Conservation (phyloP, 2,888 invertebrate species). For the Coleophora flavipennella region DNA sequence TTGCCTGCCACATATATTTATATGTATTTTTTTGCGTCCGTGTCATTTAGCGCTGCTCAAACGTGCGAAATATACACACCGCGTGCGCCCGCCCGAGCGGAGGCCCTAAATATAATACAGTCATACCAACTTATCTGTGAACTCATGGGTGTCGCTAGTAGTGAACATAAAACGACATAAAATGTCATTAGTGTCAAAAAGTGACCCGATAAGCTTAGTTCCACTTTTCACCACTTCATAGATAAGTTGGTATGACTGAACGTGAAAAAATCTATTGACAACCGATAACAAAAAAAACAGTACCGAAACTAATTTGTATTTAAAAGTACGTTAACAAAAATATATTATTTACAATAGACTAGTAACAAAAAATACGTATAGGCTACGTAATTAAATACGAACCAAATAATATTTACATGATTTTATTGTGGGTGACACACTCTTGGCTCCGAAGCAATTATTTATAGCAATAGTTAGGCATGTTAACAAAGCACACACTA, state of each 20-base stretch:
- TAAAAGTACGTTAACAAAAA: not conserved
- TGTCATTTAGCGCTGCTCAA: no score
- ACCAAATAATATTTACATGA: slow-evolving; percentile 10
- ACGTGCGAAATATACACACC: no score
- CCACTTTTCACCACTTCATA: not conserved
- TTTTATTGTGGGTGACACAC: slow-evolving; percentile 46
- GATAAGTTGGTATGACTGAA: no score
- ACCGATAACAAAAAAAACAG: not conserved
- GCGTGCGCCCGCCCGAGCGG: no score
- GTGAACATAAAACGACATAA: no score
- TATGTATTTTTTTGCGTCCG: no score
- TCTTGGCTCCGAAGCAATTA: slow-evolving; percentile 46
- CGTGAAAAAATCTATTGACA: not conserved
- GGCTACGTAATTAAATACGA: slow-evolving; percentile 5
- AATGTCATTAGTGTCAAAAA: no score
- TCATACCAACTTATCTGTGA: no score
- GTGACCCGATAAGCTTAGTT: no score
- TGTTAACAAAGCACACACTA: slow-evolving; percentile 2
- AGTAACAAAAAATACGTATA: slow-evolving; percentile 12
- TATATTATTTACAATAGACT: slow-evolving; percentile 24
- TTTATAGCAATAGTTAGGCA: slow-evolving; percentile 21
- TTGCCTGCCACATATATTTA: no score
- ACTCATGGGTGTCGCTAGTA: no score
- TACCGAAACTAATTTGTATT: not conserved
- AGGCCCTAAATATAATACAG: no score